A percentile compares a stretch with the other conserved stretches of the same genome.
These are phyloP conservation scores for Drosophila subobscura DNA, from an alignment of 1,140 invertebrate genomes.

Conservation along the genomic window DNA sequence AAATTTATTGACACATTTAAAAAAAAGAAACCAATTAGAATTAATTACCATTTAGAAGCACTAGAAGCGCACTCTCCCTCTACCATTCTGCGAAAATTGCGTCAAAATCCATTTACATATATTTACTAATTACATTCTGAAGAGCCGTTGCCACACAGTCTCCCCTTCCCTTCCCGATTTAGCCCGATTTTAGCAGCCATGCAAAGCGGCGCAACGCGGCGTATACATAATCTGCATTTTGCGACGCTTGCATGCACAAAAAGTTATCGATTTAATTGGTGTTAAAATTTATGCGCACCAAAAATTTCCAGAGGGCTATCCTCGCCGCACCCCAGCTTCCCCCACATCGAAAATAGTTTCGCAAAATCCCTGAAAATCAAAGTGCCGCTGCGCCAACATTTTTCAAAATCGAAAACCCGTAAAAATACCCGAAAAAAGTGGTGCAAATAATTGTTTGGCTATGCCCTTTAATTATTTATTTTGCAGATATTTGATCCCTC, in stretches of 20 bases:
- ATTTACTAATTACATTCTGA: constrained; percentile 47
- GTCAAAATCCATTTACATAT: constrained; percentile 43
- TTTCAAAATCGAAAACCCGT: constrained; percentile 28
- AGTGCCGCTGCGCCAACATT: constrained; percentile 45
- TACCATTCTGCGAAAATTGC: constrained; percentile 17
- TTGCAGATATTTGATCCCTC: neutral
- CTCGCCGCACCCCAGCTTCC: neutral
- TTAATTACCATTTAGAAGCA: constrained; percentile 30
- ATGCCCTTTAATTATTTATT: constrained; percentile 1
- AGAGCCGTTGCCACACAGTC: constrained; percentile 15
- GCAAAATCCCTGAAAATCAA: constrained; percentile 23
- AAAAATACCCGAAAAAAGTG: neutral
- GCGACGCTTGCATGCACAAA: constrained; percentile 40
- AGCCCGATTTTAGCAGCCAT: constrained; percentile 7
- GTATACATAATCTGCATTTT: constrained; percentile 58
- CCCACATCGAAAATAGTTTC: constrained; percentile 16
- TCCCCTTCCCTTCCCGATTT: neutral
- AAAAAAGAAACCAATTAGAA: constrained; percentile 36
- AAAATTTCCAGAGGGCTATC: constrained; percentile 16
- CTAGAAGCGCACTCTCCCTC: neutral
- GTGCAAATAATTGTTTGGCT: neutral
- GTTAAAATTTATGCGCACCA: constrained; percentile 53
- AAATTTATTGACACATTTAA: constrained; percentile 10
- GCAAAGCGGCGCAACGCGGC: constrained; percentile 38
- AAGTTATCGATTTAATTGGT: constrained; percentile 60